Base-by-base conservation (phyloP, 2,113 vertebrate genomes). In the Shinisaurus crocodilurus region DNA sequence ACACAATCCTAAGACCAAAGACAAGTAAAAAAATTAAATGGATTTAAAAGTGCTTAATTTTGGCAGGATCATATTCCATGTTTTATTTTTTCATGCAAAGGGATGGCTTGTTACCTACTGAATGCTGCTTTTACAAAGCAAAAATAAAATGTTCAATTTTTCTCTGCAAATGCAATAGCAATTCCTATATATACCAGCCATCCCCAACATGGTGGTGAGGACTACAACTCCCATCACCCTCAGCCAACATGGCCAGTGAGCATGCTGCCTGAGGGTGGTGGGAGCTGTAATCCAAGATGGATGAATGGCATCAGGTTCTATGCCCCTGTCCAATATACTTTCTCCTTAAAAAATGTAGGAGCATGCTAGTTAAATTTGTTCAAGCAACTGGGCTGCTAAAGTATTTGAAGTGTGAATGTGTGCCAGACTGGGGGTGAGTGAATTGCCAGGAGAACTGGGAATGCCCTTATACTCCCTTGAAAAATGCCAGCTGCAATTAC, bases 401-500 rank as follows among this genome's bases (percentile, higher is more conserved):
- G 54, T 69, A 79, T 75, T 45, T 34, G 80, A 40, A 70, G 45
- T 54, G 45, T n/a, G 69, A 70, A 81, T 69, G 34, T 88, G 45
- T 69, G 48, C 34, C n/a, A 85, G 85, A n/a, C 25, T 69, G 48
- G 48, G 75, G 15, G 45, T 43, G 83, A 79, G 37, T 25, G 20
- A 54, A 80, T 70, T 85, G 63, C 83, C 79, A 48, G 60, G 48
- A 85, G 75, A 70, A n/a, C 48, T 70, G 75, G n/a, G 76, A 90
- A 90, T 86, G 83, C 74, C n/a, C 75, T 90, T 79, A 77, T 63
- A 90, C 76, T 80, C 75, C 72, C 89, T 86, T 70, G 83, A 67
- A 85, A 85, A 90, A 85, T 86, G 63, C 48, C 82, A 90, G 82
- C 83, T 86, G 89, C 48, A 86, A 79, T 86, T 85, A 57, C 75